Evolutionary conservation across 2,113 vertebrate genomes (phyloP).

Genomic region (Aegotheles bennettii): DNA sequence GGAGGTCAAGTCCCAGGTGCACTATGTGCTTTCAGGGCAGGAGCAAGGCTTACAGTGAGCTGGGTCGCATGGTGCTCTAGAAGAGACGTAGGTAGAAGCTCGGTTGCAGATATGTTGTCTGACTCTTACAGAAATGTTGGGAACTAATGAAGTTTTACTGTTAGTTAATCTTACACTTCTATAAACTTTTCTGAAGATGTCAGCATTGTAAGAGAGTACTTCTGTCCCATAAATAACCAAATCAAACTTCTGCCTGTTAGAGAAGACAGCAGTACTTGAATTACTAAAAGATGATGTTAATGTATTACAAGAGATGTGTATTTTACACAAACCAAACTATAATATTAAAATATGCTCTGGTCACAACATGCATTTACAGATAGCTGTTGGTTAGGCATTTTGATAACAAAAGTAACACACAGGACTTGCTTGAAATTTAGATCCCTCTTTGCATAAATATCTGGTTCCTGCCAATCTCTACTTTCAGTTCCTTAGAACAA

Average conservation of each 20-base stretch:
- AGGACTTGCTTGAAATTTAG: not conserved
- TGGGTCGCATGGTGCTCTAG: not conserved
- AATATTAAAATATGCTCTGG: not conserved
- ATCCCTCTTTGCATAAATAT: not conserved
- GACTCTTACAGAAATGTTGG: not conserved
- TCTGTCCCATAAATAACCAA: not conserved
- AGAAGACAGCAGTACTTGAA: not conserved
- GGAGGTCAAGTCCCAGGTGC: slow-evolving; percentile 21
- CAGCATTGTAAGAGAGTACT: not conserved
- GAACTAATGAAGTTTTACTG: not conserved
- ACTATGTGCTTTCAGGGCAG: not conserved
- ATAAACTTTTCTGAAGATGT: not conserved
- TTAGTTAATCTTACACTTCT: not conserved
- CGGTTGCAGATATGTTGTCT: not conserved
- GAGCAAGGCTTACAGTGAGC: not conserved
- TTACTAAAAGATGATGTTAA: not conserved
- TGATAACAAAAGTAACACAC: not conserved
- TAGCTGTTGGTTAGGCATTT: not conserved
- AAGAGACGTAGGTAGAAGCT: not conserved
- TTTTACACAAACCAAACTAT: not conserved
- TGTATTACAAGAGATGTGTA: rapidly evolving
- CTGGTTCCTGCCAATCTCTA: not conserved
- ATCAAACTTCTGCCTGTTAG: not conserved
- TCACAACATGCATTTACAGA: not conserved
- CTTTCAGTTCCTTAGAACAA: not conserved